phyloP scores from a whole-genome alignment of 2,113 vertebrate species.

The Phyllostomus discolor region DNA sequence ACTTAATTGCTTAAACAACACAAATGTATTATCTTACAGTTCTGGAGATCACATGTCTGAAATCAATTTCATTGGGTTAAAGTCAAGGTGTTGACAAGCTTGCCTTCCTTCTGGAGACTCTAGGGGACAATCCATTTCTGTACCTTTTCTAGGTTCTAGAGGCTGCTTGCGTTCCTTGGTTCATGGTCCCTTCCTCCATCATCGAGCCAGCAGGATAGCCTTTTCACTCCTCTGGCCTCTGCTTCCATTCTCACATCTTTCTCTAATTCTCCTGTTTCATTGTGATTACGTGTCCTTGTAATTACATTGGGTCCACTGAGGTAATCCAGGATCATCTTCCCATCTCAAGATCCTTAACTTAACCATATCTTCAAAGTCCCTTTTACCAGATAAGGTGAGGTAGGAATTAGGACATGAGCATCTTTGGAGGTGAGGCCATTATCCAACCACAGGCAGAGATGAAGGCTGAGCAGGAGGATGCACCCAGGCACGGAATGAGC shows the following conservation, averaged over 20 bases:
- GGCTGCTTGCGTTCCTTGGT: not conserved
- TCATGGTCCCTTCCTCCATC: not conserved
- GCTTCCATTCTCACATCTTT: not conserved
- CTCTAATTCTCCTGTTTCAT: not conserved
- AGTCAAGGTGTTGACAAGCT: not conserved
- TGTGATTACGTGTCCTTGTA: not conserved
- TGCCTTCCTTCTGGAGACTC: not conserved
- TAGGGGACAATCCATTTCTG: not conserved
- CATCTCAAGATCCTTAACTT: not conserved
- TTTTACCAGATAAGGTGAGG: not conserved
- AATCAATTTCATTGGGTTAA: not conserved
- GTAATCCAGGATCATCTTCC: not conserved
- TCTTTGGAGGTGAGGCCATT: not conserved
- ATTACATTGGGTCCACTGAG: not conserved
- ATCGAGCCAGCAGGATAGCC: not conserved
- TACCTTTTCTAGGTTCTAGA: not conserved
- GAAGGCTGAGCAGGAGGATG: not conserved
- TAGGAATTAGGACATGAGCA: not conserved
- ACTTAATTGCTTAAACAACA: not conserved
- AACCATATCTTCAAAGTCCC: not conserved
- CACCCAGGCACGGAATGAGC: not conserved
- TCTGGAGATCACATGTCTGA: not conserved
- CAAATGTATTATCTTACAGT: not conserved
- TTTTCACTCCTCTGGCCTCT: not conserved
- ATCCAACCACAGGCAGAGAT: not conserved